Conservation (phyloP, 2,888 invertebrate species). For the Bombylius major region DNA sequence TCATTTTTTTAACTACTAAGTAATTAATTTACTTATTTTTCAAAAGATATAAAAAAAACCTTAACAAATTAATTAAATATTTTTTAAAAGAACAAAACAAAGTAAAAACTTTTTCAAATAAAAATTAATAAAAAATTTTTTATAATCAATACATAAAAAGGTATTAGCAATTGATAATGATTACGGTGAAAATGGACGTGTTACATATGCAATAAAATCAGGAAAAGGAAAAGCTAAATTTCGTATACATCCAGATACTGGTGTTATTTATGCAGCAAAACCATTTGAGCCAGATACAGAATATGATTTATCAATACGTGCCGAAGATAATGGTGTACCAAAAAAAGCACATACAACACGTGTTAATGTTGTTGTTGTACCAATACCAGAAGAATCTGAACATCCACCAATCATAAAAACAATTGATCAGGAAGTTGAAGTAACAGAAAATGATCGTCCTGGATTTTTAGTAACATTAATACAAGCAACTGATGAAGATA, state of each 20-base stretch:
- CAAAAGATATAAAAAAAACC: too few species aligned
- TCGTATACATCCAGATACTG: constrained; percentile 68
- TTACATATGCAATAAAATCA: constrained; percentile 69
- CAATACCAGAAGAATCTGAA: constrained; percentile 45
- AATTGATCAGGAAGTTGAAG: constrained; percentile 53
- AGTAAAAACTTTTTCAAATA: neutral
- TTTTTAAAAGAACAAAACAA: neutral
- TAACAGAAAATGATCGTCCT: constrained; percentile 75
- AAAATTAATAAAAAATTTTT: neutral
- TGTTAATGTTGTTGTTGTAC: constrained; percentile 54
- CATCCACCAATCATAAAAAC: constrained; percentile 50
- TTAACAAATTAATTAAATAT: too few species aligned
- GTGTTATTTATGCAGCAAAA: constrained; percentile 65
- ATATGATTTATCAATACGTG: constrained; percentile 38
- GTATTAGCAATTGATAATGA: constrained; percentile 77
- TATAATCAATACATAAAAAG: constrained; percentile 30
- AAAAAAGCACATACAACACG: constrained; percentile 62
- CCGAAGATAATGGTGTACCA: constrained; percentile 67
- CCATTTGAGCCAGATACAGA: constrained; percentile 50
- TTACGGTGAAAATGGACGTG: constrained; percentile 65
- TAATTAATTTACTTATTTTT: too few species aligned
- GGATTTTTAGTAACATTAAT: constrained; percentile 78
- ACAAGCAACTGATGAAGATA: constrained; percentile 75
- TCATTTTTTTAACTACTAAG: too few species aligned
- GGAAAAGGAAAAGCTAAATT: constrained; percentile 68